Base-by-base conservation (phyloP, 2,888 invertebrate genomes). In the Parnassius mnemosyne region DNA sequence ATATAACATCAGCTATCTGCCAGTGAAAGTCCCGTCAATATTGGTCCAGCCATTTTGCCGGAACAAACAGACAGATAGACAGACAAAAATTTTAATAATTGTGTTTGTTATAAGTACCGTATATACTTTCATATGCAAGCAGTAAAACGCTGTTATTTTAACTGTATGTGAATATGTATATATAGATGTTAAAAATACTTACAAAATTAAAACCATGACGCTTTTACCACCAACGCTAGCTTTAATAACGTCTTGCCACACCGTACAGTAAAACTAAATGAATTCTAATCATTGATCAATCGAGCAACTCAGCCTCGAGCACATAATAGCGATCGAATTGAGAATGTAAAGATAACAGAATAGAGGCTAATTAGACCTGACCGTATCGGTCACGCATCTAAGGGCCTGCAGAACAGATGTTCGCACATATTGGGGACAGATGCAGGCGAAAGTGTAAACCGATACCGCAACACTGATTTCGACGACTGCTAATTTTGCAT, bases 271-370 rank as follows among this genome's bases (percentile, higher is more conserved):
- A 73, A 72, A 69, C 49, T 63, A 76, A 77, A 68, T 75, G 71
- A 76, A 73, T 75, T 77, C 70, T 78, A 81, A 83, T 79, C 76
- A 79, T 78, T 72, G 73, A 80, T 83, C 79, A 80, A 77, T 73
- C 69, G 69, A 62, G 70, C 73, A 81, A 83, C 68, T 71, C 74
- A 71, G 76, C 44, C 44, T 49, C 50, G 16, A 42, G 51, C 85
- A 80, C 85, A 79, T 79, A 83, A 83, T 83, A 81, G 76, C 74
- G 83, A 86, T 86, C 77, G 75, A 74, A 85, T 84, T 81, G 75
- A 78, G 80, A 84, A 83, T 79, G 79, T 75, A 81, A 74, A 73
- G 84, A 85, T 86, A 87, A 85, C 77, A 87, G 86, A 89, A 89
- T 89, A 85, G 83, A 75, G 71, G 70, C 83, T 89, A 90, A 89